phyloP scores from a whole-genome alignment of 2,113 vertebrate species.

The Gavialis gangeticus region DNA sequence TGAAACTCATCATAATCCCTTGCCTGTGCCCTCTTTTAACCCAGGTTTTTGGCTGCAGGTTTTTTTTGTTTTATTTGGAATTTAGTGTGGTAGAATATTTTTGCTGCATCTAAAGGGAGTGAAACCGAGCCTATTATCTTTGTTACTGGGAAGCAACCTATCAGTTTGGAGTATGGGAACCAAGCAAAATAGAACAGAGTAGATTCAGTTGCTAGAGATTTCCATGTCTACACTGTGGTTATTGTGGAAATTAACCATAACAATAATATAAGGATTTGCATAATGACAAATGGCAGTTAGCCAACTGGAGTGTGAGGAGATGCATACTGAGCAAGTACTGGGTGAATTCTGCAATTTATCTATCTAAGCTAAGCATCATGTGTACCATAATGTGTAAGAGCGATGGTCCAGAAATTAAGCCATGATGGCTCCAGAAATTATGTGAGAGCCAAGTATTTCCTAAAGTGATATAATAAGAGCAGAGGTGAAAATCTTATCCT shows the following conservation, averaged over 20 bases:
- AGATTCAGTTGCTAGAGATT: neutral
- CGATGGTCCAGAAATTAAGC: too few species aligned
- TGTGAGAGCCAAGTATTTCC: too few species aligned
- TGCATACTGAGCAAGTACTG: neutral
- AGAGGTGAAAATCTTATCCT: neutral
- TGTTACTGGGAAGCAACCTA: neutral
- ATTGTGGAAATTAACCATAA: slow-evolving; percentile 6
- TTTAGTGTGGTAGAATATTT: neutral
- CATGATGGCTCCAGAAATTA: too few species aligned
- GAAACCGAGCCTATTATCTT: neutral
- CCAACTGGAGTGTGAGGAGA: neutral
- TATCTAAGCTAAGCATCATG: neutral
- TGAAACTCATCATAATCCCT: too few species aligned
- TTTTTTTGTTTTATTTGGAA: neutral
- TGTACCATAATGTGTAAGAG: neutral
- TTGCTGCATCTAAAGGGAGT: neutral
- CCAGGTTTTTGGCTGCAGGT: neutral
- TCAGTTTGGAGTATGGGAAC: neutral
- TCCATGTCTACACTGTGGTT: neutral
- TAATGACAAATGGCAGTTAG: neutral
- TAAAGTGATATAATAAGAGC: neutral
- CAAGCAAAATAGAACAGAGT: neutral
- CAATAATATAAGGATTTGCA: neutral
- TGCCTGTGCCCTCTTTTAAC: neutral
- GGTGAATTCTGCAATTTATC: neutral